Percentiles rank a stretch among this genome's conserved stretches.
Evolutionary conservation across 2,113 vertebrate species (phyloP).

Genomic region (Myotis davidii): DNA sequence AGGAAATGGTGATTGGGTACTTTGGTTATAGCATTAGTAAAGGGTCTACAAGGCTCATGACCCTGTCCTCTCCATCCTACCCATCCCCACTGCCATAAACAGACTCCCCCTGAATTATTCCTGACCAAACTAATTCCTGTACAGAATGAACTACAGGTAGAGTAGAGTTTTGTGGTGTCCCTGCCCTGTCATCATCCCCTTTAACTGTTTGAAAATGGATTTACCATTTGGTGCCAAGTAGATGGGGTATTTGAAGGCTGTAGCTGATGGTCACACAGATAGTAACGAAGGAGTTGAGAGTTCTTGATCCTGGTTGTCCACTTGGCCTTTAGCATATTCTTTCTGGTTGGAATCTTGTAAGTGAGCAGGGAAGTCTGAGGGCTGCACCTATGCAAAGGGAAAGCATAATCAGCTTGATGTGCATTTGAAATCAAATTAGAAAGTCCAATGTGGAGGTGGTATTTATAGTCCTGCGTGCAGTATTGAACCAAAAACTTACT

Average conservation of each 20-base stretch:
- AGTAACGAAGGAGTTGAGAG: background rate
- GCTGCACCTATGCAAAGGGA: background rate
- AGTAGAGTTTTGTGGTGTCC: background rate
- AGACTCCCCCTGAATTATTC: background rate
- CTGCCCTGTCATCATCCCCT: background rate
- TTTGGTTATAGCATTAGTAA: background rate
- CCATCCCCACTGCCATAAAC: background rate
- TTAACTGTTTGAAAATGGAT: background rate
- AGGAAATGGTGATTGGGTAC: background rate
- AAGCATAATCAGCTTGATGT: slow-evolving; percentile 32
- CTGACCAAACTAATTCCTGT: background rate
- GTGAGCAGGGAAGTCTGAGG: background rate
- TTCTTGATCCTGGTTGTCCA: background rate
- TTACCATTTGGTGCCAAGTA: slow-evolving; percentile 17
- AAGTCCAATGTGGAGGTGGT: background rate
- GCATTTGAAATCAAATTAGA: slow-evolving; percentile 55
- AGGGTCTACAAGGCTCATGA: background rate
- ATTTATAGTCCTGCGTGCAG: slow-evolving; percentile 10
- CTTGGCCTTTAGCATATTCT: background rate
- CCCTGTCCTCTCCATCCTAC: background rate
- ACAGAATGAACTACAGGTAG: background rate
- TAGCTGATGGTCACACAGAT: background rate
- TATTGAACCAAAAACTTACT: slow-evolving; percentile 23
- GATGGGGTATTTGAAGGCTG: background rate
- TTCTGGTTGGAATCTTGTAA: background rate